Conservation (phyloP, 2,797 vertebrate species). For the Trachurus trachurus region DNA sequence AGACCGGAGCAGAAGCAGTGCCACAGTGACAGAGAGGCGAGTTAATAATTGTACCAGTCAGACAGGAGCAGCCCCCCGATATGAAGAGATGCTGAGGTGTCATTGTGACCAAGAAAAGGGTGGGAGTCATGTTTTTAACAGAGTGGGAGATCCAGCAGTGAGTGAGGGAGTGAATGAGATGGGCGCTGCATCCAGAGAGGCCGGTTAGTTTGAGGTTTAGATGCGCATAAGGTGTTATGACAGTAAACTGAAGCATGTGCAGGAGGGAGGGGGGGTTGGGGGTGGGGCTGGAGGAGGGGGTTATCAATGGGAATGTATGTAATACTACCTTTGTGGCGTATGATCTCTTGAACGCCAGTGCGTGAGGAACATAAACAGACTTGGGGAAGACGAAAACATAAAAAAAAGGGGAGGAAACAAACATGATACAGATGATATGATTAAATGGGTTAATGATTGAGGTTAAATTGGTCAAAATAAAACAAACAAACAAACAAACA, state of each 20-base stretch:
- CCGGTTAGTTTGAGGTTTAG: constrained; percentile 84
- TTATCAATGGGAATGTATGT: constrained; percentile 79
- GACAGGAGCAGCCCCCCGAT: constrained; percentile 54
- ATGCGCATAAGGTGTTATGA: constrained; percentile 79
- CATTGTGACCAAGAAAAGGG: constrained; percentile 60
- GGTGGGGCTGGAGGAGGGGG: constrained; percentile 31
- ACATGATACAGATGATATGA: constrained; percentile 90
- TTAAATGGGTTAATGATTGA: constrained; percentile 86
- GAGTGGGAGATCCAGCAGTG: constrained; percentile 68
- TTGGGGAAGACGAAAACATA: constrained; percentile 86
- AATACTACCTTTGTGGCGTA: constrained; percentile 97
- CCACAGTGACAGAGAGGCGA: constrained; percentile 59
- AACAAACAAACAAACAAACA: constrained; percentile 74
- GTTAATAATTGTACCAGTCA: constrained; percentile 66
- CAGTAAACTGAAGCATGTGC: constrained; percentile 83
- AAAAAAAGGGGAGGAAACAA: constrained; percentile 79
- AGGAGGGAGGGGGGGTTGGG: constrained; percentile 10
- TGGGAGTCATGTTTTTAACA: constrained; percentile 47
- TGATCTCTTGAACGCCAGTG: constrained; percentile 98
- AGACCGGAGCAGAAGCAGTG: constrained; percentile 47
- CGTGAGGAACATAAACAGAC: constrained; percentile 98
- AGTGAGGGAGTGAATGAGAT: constrained; percentile 1
- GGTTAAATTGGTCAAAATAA: constrained; percentile 80
- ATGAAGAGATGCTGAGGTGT: constrained; percentile 50
- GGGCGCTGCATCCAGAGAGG: constrained; percentile 67